Evolutionary conservation across 2,888 invertebrate genomes (phyloP), one percentile per base, ranked within the genome.

Genomic region (Thalpophila matura): DNA sequence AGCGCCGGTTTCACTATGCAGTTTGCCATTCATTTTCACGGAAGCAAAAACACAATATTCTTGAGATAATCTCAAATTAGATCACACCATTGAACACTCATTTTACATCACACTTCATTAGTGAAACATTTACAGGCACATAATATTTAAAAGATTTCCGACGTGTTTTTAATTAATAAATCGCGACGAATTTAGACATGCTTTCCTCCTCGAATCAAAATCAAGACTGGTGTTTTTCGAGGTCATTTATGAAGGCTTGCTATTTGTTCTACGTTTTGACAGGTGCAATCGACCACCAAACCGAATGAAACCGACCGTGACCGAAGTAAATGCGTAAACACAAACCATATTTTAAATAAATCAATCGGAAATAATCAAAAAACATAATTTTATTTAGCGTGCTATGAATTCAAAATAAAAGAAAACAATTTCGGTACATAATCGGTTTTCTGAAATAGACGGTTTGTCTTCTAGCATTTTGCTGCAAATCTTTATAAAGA

Each of bases 21-120:
- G 91, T 95, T 96, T 96, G 77, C 95, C 95, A 91, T 96, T 96
- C 96, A 96, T 96, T 91, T 94, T 95, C 85, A 89, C 89, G 68
- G 72, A 74, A 81, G 69, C 64, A 68, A 73, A 64, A 70, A 60
- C 66, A 76, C 77, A 62, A 66, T 76, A 75, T 74, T 80, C 56
- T 31, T 74, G 51, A 67, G 53, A 49, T 47, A 81, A 69, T 60
- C 46, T 70, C 72, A 73, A 64, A 71, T 78, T 74, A 74, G 75
- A 80, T 79, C 72, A 87, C 85, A 77, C 68, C 76, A 75, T 59
- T 74, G 81, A 9, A 83, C 87, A 86, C 87, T 83, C 81, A 87
- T 82, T 88, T 88, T 84, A 67, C 74, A 60, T 63, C 73, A 81
- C 82, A 71, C 63, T 58, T 54, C 31, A 29, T 55, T 60, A 51